Evolutionary conservation across 2,888 invertebrate species (phyloP), one percentile per base, ranked within the genome.

Genomic region (Aspidiotus rigidus): DNA sequence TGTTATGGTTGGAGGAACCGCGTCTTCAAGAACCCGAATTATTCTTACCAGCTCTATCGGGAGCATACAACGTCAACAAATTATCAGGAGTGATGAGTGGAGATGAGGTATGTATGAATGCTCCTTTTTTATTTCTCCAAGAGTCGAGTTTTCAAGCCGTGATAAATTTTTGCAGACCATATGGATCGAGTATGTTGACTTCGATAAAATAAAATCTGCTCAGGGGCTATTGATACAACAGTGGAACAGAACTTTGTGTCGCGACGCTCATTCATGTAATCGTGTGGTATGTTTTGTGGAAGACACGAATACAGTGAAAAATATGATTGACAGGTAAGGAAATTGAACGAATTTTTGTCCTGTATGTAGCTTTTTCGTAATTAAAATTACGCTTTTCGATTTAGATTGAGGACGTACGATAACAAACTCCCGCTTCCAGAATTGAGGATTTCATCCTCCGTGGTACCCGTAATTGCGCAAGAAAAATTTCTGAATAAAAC

Each of bases 1-100:
- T 80, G 0, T 78, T 89, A 16, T 92, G 92, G 92, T 77, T 91
- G 69, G 89, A 90, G 76, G 91, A 91, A 75, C 85, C 87, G 0
- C 80, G 85, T 71, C 79, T 91, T 2, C 89, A 88, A 76, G 86
- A 86, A 74, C 79, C 83, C 1, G 82, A 83, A 61, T 77, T 88
- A 17, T 84, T 85, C 76, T 78, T 87, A 64, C 84, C 85, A 44
- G 83, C 86, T 49, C 78, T 90, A 55, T 89, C 90, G 9, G 84
- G 86, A 0, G 86, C 88, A 74, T 91, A 88, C 75, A 84, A 86
- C 77, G 82, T 86, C 7, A 82, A 82, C 69, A 82, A 85, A 73
- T 78, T 91, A 60, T 77, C 82, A 1, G 78, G 81, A 44, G 81
- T 90, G 53, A 80, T 89, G 69, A 83, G 82, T 75, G 84, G 83